Evolutionary conservation across 1,140 invertebrate species (phyloP).

Genomic region (Cotesia glomerata): DNA sequence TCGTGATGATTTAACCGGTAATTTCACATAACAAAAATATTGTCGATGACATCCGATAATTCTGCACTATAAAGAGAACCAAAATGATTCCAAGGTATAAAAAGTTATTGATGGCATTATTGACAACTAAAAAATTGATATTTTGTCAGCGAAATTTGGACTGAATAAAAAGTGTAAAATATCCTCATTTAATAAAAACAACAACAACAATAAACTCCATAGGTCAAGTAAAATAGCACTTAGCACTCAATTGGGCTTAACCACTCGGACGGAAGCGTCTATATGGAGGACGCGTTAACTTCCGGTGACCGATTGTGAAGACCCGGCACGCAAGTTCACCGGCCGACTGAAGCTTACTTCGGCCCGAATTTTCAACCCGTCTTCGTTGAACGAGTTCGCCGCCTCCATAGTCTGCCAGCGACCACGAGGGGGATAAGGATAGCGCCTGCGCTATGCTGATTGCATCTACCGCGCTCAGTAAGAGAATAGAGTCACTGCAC

Average conservation of each 20-base stretch:
- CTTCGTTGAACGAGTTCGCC: slow-evolving; percentile 49
- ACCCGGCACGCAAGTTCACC: slow-evolving; percentile 62
- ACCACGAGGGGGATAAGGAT: slow-evolving; percentile 34
- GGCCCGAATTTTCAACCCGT: slow-evolving; percentile 47
- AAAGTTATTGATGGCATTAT: too few relatives aligned
- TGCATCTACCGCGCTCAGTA: slow-evolving; percentile 16
- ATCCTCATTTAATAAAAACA: background rate
- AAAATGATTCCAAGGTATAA: too few relatives aligned
- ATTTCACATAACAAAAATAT: too few relatives aligned
- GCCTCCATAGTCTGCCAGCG: slow-evolving; percentile 38
- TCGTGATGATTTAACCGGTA: too few relatives aligned
- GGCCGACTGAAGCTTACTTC: slow-evolving; percentile 58
- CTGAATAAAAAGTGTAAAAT: background rate
- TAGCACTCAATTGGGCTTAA: background rate
- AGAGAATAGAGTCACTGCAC: background rate
- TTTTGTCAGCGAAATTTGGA: too few relatives aligned
- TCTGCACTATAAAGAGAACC: too few relatives aligned
- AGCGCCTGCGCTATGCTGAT: slow-evolving; percentile 14
- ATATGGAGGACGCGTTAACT: background rate
- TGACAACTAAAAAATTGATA: too few relatives aligned
- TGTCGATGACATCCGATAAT: too few relatives aligned
- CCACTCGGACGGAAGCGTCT: background rate
- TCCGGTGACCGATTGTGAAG: slow-evolving; percentile 41
- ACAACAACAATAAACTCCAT: background rate
- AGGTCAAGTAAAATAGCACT: background rate